Evolutionary conservation across 2,113 vertebrate genomes (phyloP).

Genomic region (Bombycilla garrulus): DNA sequence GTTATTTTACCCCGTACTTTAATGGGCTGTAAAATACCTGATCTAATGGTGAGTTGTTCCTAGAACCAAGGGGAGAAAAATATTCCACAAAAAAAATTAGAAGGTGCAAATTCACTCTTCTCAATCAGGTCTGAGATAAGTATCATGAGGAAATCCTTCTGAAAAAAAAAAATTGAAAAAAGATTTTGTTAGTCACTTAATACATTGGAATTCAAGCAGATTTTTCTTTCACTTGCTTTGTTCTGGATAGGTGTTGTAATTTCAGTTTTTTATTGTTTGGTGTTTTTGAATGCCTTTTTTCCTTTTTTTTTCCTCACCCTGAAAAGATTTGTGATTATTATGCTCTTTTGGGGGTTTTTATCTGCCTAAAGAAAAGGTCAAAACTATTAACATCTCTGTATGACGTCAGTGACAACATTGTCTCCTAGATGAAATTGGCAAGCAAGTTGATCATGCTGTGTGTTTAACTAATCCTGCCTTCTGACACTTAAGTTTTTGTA

Average conservation of each 20-base stretch:
- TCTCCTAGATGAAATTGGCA: not conserved
- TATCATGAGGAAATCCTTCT: not conserved
- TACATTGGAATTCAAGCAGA: not conserved
- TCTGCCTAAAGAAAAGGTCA: not conserved
- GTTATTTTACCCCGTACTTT: not conserved
- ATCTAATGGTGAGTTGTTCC: not conserved
- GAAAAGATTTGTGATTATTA: not conserved
- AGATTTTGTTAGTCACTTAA: not conserved
- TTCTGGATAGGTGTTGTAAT: not conserved
- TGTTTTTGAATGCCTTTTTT: not conserved
- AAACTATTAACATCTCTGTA: not conserved
- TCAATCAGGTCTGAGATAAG: not conserved
- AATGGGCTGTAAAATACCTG: not conserved
- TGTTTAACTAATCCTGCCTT: not conserved
- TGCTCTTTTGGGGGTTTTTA: rapidly evolving
- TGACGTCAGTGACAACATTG: not conserved
- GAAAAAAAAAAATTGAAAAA: too few relatives aligned
- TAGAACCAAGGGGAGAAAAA: not conserved
- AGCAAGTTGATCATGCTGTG: not conserved
- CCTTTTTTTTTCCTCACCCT: rapidly evolving
- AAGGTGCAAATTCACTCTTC: not conserved
- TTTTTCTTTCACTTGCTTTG: not conserved
- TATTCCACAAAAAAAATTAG: not conserved
- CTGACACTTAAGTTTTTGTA: not conserved
- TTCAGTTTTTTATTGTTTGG: not conserved